A percentile compares a stretch with the other conserved stretches of the same genome.
Conservation (phyloP, 2,797 vertebrate species). For the Scomberomorus guttatus region DNA sequence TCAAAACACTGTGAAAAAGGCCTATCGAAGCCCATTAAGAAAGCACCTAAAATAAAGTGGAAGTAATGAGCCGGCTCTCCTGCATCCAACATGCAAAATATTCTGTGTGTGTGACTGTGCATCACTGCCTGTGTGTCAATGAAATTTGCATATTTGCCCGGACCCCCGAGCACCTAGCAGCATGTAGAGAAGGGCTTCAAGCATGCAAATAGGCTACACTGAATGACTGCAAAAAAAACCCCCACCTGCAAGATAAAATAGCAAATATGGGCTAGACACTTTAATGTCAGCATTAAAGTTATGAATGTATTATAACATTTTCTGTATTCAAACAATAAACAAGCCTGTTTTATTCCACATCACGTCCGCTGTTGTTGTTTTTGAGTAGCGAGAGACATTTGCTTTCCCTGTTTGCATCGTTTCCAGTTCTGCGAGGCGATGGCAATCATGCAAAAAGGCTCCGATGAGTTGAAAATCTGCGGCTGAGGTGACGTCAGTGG, state of each 20-base stretch:
- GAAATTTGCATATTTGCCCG: conserved; percentile 22
- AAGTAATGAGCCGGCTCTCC: neutral
- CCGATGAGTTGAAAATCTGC: neutral
- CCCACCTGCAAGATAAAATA: neutral
- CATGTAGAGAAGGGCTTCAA: neutral
- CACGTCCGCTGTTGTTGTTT: neutral
- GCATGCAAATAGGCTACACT: neutral
- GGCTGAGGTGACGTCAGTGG: neutral
- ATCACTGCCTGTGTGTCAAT: neutral
- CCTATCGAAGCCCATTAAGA: neutral
- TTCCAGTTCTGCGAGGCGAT: neutral
- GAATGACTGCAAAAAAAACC: neutral
- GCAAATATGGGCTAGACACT: neutral
- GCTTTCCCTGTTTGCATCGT: neutral
- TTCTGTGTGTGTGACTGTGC: neutral
- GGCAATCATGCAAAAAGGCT: conserved; percentile 16
- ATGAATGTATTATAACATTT: neutral
- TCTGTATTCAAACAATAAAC: conserved; percentile 30
- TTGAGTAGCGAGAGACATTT: neutral
- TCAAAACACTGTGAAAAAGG: neutral
- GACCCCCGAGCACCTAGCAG: neutral
- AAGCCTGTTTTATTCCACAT: neutral
- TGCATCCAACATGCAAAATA: conserved; percentile 6
- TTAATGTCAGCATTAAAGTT: neutral
- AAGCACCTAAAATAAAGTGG: neutral